phyloP scores from a whole-genome alignment of 92 coral and sea anemone genomes.

The Porites divaricata region DNA sequence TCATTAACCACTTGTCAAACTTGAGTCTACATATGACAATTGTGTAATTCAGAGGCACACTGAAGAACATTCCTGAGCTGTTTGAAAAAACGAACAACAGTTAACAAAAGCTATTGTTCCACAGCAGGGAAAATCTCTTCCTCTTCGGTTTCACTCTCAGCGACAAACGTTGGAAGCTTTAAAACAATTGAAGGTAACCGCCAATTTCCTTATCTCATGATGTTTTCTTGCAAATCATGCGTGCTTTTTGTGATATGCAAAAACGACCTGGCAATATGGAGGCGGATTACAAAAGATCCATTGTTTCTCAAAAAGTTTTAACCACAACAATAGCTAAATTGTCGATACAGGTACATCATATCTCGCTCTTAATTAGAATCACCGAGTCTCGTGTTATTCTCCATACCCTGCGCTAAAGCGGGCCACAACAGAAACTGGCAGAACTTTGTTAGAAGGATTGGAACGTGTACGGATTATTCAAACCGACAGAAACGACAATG shows the following conservation, averaged over 20 bases:
- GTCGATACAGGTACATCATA: not conserved
- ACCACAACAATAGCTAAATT: slow-evolving; percentile 19
- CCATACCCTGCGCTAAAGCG: too few species aligned
- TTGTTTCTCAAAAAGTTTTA: slow-evolving; percentile 1
- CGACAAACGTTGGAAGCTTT: not conserved
- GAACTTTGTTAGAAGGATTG: not conserved
- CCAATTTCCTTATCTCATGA: not conserved
- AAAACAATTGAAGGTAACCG: not conserved
- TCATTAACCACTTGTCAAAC: not conserved
- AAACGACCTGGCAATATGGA: not conserved
- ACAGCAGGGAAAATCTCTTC: not conserved
- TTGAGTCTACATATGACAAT: not conserved
- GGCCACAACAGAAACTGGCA: not conserved
- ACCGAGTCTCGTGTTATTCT: too few species aligned
- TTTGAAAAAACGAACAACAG: too few species aligned
- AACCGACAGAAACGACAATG: not conserved
- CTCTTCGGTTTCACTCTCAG: not conserved
- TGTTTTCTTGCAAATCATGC: not conserved
- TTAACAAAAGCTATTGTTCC: slow-evolving; percentile 19
- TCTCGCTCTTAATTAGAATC: not conserved
- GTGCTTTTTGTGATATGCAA: not conserved
- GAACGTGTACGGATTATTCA: not conserved
- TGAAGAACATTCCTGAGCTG: not conserved
- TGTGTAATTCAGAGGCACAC: not conserved
- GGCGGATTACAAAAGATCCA: slow-evolving; percentile 6